Evolutionary conservation across 2,888 invertebrate species (phyloP).

Genomic region (Agonopterix subpropinquella): DNA sequence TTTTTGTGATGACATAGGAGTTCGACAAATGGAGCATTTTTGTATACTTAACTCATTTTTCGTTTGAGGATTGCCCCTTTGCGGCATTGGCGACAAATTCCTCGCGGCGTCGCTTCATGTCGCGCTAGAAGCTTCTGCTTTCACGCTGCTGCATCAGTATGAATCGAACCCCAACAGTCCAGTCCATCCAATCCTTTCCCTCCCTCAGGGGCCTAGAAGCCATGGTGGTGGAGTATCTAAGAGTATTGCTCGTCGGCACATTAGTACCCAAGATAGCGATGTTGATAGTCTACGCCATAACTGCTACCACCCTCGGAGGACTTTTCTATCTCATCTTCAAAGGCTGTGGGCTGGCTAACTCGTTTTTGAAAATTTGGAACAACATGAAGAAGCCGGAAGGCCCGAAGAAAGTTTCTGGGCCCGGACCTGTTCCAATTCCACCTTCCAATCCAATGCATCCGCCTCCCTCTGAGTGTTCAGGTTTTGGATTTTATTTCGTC

Average conservation of each 20-base stretch:
- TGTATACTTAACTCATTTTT: too few relatives aligned
- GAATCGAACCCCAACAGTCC: background rate
- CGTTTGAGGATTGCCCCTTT: too few relatives aligned
- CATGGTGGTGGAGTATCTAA: slow-evolving; percentile 83
- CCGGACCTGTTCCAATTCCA: background rate
- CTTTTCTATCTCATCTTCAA: slow-evolving; percentile 85
- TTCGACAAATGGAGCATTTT: too few relatives aligned
- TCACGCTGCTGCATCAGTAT: background rate
- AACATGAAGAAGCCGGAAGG: slow-evolving; percentile 44
- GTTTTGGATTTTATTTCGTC: too few relatives aligned
- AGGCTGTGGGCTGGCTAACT: slow-evolving; percentile 83
- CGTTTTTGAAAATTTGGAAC: slow-evolving; percentile 83
- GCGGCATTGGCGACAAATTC: too few relatives aligned
- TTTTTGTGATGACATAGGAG: too few relatives aligned
- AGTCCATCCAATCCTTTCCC: slow-evolving; percentile 13
- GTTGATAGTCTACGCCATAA: slow-evolving; percentile 76
- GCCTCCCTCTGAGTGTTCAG: background rate
- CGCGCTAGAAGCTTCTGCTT: too few relatives aligned
- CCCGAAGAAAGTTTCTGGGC: too few relatives aligned
- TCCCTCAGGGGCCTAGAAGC: slow-evolving; percentile 87
- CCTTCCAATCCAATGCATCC: background rate
- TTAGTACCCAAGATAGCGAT: slow-evolving; percentile 82
- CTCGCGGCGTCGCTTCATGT: too few relatives aligned
- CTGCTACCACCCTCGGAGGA: slow-evolving; percentile 82
- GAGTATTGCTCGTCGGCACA: slow-evolving; percentile 83